phyloP scores from a whole-genome alignment of 2,888 invertebrate species.

The Cynaeus angustus region DNA sequence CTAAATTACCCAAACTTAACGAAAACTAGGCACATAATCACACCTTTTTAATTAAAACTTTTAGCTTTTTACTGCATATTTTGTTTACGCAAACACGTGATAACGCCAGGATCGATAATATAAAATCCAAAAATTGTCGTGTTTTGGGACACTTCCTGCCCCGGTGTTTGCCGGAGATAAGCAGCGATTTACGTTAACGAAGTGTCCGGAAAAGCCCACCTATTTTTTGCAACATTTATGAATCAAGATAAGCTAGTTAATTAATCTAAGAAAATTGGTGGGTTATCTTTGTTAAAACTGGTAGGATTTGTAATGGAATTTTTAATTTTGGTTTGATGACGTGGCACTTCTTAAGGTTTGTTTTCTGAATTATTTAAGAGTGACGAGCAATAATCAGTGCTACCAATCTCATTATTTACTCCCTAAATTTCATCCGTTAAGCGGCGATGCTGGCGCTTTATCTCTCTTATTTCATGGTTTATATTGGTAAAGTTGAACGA shows the following conservation, averaged over 20 bases:
- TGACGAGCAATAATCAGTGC: constrained; percentile 16
- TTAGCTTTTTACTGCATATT: constrained; percentile 1
- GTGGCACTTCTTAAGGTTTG: not conserved
- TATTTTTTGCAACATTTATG: constrained; percentile 8
- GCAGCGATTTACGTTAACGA: constrained; percentile 4
- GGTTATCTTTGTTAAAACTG: not conserved
- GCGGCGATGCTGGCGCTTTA: constrained; percentile 17
- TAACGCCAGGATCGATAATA: not conserved
- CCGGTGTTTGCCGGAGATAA: not conserved
- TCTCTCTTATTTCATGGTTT: constrained; percentile 36
- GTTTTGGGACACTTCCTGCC: not conserved
- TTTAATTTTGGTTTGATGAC: not conserved
- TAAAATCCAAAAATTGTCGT: not conserved
- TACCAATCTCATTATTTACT: constrained; percentile 28
- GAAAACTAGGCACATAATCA: not conserved
- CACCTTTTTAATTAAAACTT: constrained; percentile 1
- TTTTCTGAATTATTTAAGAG: not conserved
- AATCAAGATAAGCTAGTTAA: constrained; percentile 2
- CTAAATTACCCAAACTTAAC: no score
- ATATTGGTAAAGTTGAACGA: constrained; percentile 39
- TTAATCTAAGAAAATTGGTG: constrained; percentile 1
- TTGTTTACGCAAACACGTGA: not conserved
- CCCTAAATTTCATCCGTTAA: constrained; percentile 21
- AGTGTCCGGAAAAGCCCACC: not conserved
- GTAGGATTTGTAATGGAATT: not conserved